Evolutionary conservation across 2,113 vertebrate genomes (phyloP), one percentile per base, ranked within the genome.

Genomic region (Lampris megalopsis): DNA sequence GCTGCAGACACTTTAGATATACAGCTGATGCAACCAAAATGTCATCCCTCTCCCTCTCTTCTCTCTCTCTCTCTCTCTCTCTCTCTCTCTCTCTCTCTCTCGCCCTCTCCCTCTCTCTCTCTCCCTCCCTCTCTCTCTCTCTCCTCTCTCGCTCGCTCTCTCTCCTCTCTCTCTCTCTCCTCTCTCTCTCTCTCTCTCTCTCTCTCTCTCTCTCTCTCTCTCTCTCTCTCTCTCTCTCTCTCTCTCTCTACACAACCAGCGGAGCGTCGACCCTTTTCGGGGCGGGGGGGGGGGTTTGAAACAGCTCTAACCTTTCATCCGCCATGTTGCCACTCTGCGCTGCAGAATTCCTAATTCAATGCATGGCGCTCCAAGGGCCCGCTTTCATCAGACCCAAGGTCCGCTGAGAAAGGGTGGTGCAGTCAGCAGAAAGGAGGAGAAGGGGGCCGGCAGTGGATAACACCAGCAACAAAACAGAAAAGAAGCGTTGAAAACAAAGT

Each of bases 301-400:
- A 88, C 89, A 87, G 89, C 77, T 73, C 79, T 91, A 92, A 93
- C 90, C 90, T 92, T 93, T 91, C 83, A 82, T 91, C 85, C 90
- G 90, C 89, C 90, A 91, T 89, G 77, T 86, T 24, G 73, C 88
- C 83, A 87, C 88, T 88, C 85, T 87, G 77, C 78, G 56, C 87
- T 57, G 80, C 71, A 83, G 89, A 90, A 89, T 91, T 89, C 80
- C 73, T 74, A 69, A 85, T 88, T 89, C 82, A 85, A 65, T 73
- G 63, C 83, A 67, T 77, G 70, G 69, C 68, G 71, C 65, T 80
- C 36, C 69, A 38, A 75, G 80, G 80, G 88, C 79, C 86, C 76
- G 81, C 75, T 84, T 81, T 84, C 80, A 84, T 74, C 77, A 58
- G 54, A 0, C 24, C 73, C 35, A 43, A 9, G 69, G 71, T 71